A percentile compares a stretch with the other conserved stretches of the same genome.
Conservation (phyloP, 1,140 invertebrate species). For the Cyclargus thomasi region DNA sequence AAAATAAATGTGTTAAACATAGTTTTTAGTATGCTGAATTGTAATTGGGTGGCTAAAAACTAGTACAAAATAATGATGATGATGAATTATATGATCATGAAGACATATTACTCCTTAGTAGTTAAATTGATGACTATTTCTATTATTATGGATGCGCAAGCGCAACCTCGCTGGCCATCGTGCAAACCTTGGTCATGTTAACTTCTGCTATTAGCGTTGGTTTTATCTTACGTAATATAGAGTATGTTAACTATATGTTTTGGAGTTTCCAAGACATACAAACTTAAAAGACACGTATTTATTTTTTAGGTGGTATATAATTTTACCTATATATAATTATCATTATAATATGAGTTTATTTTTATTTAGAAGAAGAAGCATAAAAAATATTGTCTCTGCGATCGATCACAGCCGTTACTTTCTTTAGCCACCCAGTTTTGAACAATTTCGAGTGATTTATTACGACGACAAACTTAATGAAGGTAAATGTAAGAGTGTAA, state of each 20-base stretch:
- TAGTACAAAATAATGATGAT: not conserved
- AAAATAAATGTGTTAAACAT: no score
- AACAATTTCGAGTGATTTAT: not conserved
- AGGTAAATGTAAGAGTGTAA: not conserved
- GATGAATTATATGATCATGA: not conserved
- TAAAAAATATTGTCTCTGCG: not conserved
- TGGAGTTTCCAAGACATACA: no score
- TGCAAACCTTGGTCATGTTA: slow-evolving; percentile 40
- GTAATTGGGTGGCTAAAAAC: no score
- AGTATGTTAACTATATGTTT: slow-evolving; percentile 10
- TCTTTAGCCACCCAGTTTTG: no score
- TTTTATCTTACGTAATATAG: slow-evolving; percentile 6
- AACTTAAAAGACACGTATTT: no score
- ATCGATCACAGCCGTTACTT: not conserved
- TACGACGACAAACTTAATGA: not conserved
- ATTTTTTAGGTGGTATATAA: no score
- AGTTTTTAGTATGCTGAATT: no score
- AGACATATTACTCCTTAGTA: not conserved
- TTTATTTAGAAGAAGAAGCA: no score
- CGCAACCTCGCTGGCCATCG: slow-evolving; percentile 28
- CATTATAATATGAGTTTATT: no score
- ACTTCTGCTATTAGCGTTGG: not conserved
- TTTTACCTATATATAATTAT: no score
- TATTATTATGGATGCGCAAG: not conserved
- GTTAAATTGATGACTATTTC: not conserved